Conservation (phyloP, 2,797 vertebrate species). For the Gymnopithys bicolor region DNA sequence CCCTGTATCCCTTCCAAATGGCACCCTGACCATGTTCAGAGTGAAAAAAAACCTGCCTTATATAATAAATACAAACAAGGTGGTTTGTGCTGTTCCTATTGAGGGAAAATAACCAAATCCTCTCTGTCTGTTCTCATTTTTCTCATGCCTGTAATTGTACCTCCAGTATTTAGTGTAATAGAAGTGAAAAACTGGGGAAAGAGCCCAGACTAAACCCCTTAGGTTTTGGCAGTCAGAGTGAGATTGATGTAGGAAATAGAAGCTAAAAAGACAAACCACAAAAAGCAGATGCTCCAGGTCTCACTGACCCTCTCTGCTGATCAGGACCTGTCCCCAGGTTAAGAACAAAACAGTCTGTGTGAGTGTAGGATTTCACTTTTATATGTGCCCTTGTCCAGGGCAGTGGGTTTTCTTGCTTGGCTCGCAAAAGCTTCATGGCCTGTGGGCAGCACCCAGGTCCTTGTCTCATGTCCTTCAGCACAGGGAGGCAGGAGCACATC, state of each 20-base stretch:
- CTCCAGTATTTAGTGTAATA: not conserved
- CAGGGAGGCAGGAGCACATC: not conserved
- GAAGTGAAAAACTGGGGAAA: not conserved
- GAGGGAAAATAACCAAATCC: not conserved
- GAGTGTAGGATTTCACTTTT: not conserved
- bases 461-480: accelerated
- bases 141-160: not conserved
- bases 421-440: not conserved
- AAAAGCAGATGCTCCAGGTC: not conserved
- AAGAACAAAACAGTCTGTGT: not conserved
- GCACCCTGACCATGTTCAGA: not conserved
- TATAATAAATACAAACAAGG: not conserved
- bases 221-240: not conserved
- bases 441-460: not conserved
- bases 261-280: not conserved
- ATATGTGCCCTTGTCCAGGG: accelerated
- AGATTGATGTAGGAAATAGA: not conserved
- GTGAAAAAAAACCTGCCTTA: accelerated
- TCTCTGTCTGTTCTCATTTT: not conserved
- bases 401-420: not conserved
- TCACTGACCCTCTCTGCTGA: not conserved
- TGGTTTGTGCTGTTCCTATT: not conserved
- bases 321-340: not conserved
- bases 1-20: not conserved
- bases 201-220: not conserved